A percentile compares a stretch with the other conserved stretches of the same genome.
Conservation (phyloP, 1,140 invertebrate genomes). For the Halyomorpha halys region DNA sequence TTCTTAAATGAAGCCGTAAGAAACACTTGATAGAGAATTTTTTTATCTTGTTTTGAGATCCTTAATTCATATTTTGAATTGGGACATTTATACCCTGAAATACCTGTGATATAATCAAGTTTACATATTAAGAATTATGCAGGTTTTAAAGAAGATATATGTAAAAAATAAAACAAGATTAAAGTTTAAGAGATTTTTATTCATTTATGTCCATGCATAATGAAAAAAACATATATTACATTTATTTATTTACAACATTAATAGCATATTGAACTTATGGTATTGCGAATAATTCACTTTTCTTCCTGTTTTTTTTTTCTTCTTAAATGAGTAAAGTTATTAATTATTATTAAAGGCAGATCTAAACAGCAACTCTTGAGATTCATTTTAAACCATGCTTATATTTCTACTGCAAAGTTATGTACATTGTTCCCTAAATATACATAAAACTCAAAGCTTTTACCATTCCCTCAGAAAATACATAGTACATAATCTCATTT, state of each 20-base stretch:
- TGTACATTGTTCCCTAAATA: slow-evolving; percentile 21
- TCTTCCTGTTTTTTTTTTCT: background rate
- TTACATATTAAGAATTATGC: too few relatives aligned
- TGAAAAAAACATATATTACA: slow-evolving; percentile 7
- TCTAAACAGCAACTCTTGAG: slow-evolving; percentile 11
- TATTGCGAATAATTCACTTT: background rate
- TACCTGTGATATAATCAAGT: too few relatives aligned
- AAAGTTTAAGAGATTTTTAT: background rate
- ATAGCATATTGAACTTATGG: background rate
- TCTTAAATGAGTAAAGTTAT: background rate
- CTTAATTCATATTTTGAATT: too few relatives aligned
- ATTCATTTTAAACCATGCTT: slow-evolving; percentile 1
- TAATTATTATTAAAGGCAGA: background rate
- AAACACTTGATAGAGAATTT: too few relatives aligned
- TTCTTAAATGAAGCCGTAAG: too few relatives aligned
- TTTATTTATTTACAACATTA: slow-evolving; percentile 12
- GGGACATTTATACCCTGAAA: too few relatives aligned
- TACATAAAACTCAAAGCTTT: background rate
- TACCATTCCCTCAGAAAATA: background rate
- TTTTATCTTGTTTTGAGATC: too few relatives aligned
- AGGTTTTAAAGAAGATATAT: background rate
- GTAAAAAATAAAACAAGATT: background rate
- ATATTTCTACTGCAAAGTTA: slow-evolving; percentile 4
- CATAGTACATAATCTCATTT: background rate
- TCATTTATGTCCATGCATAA: slow-evolving; percentile 12